These are phyloP conservation scores for Pseudochirops cupreus DNA, from an alignment of 2,797 vertebrate genomes.

Conservation along the genomic window DNA sequence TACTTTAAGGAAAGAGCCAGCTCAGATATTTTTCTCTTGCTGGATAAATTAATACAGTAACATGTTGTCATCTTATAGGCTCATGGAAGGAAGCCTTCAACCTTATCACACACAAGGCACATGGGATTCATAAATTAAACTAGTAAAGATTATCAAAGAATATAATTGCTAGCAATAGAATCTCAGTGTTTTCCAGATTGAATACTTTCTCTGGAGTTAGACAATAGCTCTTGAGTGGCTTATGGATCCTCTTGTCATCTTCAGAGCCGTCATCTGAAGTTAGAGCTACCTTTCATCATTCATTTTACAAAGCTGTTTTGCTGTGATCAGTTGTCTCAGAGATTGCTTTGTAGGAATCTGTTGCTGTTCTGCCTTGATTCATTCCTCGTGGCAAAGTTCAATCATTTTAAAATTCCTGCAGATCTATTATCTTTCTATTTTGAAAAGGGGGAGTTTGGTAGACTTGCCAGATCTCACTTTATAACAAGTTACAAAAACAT, in stretches of 20 bases:
- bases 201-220: conserved; percentile 25
- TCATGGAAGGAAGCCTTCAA: background rate
- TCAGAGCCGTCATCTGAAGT: conserved; percentile 46
- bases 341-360: conserved; percentile 53
- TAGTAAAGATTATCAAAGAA: background rate
- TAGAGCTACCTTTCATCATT: conserved; percentile 52
- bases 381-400: background rate
- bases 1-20: background rate
- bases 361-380: conserved; percentile 6
- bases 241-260: conserved; percentile 4
- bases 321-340: conserved; percentile 65
- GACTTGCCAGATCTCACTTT: background rate
- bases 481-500: background rate
- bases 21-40: background rate
- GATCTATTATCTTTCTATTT: background rate
- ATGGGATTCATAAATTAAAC: background rate
- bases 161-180: background rate
- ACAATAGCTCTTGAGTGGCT: conserved; percentile 18
- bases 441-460: background rate
- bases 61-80: background rate
- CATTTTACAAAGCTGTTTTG: conserved; percentile 59
- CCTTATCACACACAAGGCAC: background rate
- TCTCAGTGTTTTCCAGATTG: background rate
- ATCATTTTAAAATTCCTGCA: background rate
- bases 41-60: background rate